A percentile compares a stretch with the other conserved stretches of the same genome.
Conservation (phyloP, 2,888 invertebrate genomes). For the Congeria kusceri region DNA sequence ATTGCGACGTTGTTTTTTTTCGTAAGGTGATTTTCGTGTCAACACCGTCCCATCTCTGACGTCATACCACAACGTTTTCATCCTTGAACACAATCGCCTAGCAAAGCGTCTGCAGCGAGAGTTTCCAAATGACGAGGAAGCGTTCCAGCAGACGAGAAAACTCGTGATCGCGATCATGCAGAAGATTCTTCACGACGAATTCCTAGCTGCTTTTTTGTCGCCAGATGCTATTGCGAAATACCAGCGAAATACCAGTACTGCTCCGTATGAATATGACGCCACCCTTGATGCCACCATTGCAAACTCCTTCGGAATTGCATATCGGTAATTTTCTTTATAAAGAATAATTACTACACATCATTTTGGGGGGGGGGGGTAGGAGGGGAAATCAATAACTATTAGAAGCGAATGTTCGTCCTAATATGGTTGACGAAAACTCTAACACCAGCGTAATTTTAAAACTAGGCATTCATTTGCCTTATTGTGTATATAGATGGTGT, state of each 20-base stretch:
- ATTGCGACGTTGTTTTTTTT: no score
- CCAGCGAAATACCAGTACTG: conserved; percentile 89
- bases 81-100: conserved; percentile 67
- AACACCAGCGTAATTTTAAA: no score
- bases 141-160: conserved; percentile 90
- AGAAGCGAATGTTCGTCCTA: no score
- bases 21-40: conserved; percentile 70
- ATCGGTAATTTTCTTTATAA: conserved; percentile 39
- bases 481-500: no score
- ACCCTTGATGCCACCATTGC: conserved; percentile 93
- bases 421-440: no score
- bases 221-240: conserved; percentile 44
- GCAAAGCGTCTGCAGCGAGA: conserved; percentile 35
- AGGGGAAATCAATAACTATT: no score
- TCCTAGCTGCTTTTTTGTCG: conserved; percentile 89
- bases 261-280: conserved; percentile 93
- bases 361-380: no score
- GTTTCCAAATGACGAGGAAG: conserved; percentile 50
- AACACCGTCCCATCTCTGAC: conserved; percentile 67
- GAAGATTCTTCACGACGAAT: conserved; percentile 79
- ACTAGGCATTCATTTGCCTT: no score
- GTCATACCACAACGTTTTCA: conserved; percentile 65
- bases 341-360: no score
- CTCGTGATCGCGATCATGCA: conserved; percentile 79
- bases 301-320: conserved; percentile 97